A percentile compares a stretch with the other conserved stretches of the same genome.
Conservation (phyloP, 2,113 vertebrate species). For the Gallinago media region DNA sequence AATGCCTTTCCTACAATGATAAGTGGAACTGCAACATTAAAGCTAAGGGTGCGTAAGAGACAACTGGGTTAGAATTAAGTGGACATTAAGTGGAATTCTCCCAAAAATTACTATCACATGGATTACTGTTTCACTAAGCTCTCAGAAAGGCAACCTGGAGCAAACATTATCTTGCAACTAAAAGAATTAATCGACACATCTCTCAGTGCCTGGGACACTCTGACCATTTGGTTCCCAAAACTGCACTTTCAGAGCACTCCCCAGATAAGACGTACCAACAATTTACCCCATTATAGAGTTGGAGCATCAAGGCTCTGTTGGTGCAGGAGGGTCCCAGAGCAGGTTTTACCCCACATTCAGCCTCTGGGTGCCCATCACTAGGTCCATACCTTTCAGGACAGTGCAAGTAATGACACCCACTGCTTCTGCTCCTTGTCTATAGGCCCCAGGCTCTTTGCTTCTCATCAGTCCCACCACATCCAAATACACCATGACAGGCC, state of each 20-base stretch:
- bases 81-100: not conserved
- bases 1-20: not conserved
- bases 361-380: not conserved
- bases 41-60: not conserved
- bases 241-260: not conserved
- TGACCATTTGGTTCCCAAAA: not conserved
- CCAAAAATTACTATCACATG: not conserved
- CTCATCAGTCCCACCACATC: not conserved
- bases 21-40: not conserved
- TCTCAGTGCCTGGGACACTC: not conserved
- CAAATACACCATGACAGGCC: not conserved
- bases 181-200: not conserved
- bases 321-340: not conserved
- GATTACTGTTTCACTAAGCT: not conserved
- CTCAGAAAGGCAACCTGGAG: not conserved
- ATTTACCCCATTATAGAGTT: rapidly evolving
- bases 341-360: not conserved
- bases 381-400: rapidly evolving
- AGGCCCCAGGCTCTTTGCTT: not conserved
- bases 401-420: not conserved
- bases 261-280: rapidly evolving
- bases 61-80: not conserved
- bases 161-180: not conserved
- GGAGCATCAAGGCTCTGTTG: not conserved
- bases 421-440: not conserved